Evolutionary conservation across 2,797 vertebrate genomes (phyloP).

Genomic region (Antrozous pallidus): DNA sequence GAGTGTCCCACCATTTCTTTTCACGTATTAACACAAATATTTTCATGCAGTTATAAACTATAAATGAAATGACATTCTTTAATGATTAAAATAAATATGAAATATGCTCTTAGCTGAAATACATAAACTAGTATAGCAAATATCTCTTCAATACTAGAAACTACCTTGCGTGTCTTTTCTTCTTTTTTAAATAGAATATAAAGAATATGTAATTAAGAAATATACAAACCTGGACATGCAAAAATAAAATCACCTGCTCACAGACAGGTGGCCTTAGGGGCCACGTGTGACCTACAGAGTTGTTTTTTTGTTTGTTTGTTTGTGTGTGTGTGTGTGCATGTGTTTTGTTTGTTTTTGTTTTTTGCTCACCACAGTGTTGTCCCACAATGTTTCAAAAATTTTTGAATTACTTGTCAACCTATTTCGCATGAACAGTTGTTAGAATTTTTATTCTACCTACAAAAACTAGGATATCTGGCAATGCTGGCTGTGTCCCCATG

Average conservation of each 20-base stretch:
- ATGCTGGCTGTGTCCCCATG: not conserved
- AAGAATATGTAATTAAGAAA: not conserved
- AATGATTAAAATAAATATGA: constrained; percentile 2
- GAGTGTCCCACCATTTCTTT: constrained; percentile 4
- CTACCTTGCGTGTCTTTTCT: not conserved
- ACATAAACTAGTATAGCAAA: not conserved
- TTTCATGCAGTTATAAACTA: not conserved
- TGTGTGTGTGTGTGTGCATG: not conserved
- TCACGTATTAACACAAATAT: not conserved
- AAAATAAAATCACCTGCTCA: not conserved
- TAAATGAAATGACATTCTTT: not conserved
- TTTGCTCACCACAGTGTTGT: not conserved
- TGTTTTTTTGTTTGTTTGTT: not conserved
- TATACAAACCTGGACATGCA: not conserved
- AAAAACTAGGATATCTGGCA: not conserved
- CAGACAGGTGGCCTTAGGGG: not conserved
- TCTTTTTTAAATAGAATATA: not conserved
- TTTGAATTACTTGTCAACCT: not conserved
- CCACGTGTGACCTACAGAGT: not conserved
- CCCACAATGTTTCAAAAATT: not conserved
- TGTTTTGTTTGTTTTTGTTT: not conserved
- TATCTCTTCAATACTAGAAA: not conserved
- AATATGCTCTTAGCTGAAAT: not conserved
- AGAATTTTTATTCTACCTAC: not conserved
- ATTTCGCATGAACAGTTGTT: not conserved